Evolutionary conservation across 2,113 vertebrate genomes (phyloP), one percentile per base, ranked within the genome.

Genomic region (Xiphias gladius): DNA sequence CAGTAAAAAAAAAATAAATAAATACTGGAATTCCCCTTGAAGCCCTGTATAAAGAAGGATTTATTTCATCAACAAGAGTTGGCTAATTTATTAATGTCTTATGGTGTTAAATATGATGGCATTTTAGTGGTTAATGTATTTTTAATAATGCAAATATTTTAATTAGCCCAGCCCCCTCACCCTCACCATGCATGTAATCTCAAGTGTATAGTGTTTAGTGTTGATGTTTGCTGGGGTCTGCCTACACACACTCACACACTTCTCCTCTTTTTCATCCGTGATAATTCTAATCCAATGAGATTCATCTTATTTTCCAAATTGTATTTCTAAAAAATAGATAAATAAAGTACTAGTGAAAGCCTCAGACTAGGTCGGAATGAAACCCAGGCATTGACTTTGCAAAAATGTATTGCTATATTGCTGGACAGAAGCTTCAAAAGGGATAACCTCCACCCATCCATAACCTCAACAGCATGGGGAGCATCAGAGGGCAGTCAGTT

Each of bases 111-210:
- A 85, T 90, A 84, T 78, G 76, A 90, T 72, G 70, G 61, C 74
- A 85, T 84, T 82, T 77, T 83, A 73, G 82, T 80, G 63, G 37
- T 81, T 88, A 83, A 90, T 92, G 89, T 84, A 92, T 93, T 90
- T 93, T 93, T 92, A 89, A 92, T 92, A 86, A 90, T 93, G 83
- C 83, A 84, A 88, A 90, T 90, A 86, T 89, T 92, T 88, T 91
- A 92, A 93, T 88, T 86, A 90, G 85, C 82, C 84, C 85, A 64
- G 55, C 86, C 86, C 89, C 86, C 76, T 61, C 75, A 61, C 89
- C 86, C 76, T 61, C 75, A 61, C 58, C 39, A 30, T 57, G 46
- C 87, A 48, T 88, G 88, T 92, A 90, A 80, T 92, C 87, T 92
- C 89, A 63, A 84, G 88, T 90, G 88, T 85, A 55, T 76, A 41